phyloP scores from a whole-genome alignment of 2,888 invertebrate species.

The Ecdyonurus torrentis region DNA sequence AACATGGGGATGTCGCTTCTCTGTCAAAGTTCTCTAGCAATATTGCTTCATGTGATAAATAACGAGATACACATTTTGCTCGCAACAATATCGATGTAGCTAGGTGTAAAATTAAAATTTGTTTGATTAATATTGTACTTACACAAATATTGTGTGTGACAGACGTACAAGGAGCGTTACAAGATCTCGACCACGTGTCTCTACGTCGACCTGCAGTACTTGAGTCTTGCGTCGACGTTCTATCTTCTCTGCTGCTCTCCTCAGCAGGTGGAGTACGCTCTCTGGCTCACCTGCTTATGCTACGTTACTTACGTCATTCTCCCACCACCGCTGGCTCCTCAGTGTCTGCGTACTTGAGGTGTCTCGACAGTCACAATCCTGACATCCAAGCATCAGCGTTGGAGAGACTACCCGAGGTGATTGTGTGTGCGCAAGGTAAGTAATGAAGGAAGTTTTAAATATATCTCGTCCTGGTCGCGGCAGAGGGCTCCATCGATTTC shows the following conservation, averaged over 20 bases:
- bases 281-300: slow-evolving; percentile 53
- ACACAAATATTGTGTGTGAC: slow-evolving; percentile 14
- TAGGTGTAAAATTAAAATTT: not conserved
- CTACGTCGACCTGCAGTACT: slow-evolving; percentile 49
- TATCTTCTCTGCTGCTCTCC: slow-evolving; percentile 26
- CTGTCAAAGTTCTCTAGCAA: too few relatives aligned
- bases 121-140: too few relatives aligned
- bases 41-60: too few relatives aligned
- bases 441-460: too few relatives aligned
- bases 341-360: slow-evolving; percentile 49
- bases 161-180: slow-evolving; percentile 45
- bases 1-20: too few relatives aligned
- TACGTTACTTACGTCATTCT: slow-evolving; percentile 50
- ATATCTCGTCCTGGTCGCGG: too few relatives aligned
- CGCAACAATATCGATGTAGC: slow-evolving; percentile 18
- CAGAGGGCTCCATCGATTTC: too few relatives aligned
- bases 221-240: slow-evolving; percentile 41
- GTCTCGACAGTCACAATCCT: slow-evolving; percentile 53
- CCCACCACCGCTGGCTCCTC: slow-evolving; percentile 25
- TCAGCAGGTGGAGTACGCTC: slow-evolving; percentile 42
- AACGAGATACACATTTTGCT: too few relatives aligned
- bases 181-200: slow-evolving; percentile 57
- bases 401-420: slow-evolving; percentile 67
- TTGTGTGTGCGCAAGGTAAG: slow-evolving; percentile 54
- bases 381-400: slow-evolving; percentile 63